These are phyloP conservation scores for Pituophis catenifer DNA, from an alignment of 2,113 vertebrate genomes.

Conservation along the genomic window DNA sequence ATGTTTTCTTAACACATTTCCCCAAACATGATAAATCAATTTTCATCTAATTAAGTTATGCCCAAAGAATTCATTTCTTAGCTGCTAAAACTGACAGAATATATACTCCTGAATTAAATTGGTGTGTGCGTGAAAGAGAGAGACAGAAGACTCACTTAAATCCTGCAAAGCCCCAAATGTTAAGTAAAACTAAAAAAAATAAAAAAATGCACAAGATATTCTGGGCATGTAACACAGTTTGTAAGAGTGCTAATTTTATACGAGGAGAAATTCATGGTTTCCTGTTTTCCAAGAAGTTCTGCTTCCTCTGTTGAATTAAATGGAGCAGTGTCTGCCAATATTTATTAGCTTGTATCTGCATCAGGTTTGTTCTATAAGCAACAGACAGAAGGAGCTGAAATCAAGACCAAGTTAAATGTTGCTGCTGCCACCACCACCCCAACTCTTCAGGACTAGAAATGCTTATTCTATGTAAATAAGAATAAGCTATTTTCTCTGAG, in stretches of 20 bases:
- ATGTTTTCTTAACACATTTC: constrained; percentile 59
- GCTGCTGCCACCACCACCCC: neutral
- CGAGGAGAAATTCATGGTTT: constrained; percentile 37
- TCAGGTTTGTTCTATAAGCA: neutral
- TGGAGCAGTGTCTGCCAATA: neutral
- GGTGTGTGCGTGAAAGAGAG: constrained; percentile 30
- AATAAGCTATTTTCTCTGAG: neutral
- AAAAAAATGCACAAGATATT: constrained; percentile 43
- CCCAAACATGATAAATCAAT: constrained; percentile 67
- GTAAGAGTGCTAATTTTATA: neutral
- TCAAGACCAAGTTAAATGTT: neutral
- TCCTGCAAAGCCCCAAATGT: constrained; percentile 55
- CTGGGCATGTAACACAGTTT: constrained; percentile 34
- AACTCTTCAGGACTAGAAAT: neutral
- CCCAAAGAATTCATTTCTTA: constrained; percentile 64
- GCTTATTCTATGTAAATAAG: neutral
- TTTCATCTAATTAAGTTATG: constrained; percentile 65
- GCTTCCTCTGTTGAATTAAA: constrained; percentile 25
- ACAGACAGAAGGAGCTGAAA: neutral
- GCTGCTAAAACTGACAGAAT: constrained; percentile 55
- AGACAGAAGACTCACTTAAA: constrained; percentile 36
- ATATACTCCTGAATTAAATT: constrained; percentile 57
- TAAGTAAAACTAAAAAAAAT: constrained; percentile 3
- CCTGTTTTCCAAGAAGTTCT: neutral
- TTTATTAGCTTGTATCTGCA: neutral